phyloP scores from a whole-genome alignment of 2,888 invertebrate species.

The Scotopteryx bipunctaria region DNA sequence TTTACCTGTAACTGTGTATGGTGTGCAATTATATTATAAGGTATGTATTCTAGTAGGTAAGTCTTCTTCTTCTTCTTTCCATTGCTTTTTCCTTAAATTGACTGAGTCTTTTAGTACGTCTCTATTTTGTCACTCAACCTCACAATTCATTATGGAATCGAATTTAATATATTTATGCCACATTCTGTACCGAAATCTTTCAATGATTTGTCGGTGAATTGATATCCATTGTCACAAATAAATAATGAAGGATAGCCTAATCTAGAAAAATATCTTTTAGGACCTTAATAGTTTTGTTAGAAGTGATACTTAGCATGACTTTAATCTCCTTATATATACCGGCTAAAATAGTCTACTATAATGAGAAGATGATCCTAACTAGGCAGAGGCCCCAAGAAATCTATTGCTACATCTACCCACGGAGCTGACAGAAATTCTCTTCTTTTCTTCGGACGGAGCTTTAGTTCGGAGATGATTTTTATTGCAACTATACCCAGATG shows the following conservation, averaged over 20 bases:
- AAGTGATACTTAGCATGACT: not conserved
- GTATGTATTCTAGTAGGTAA: conserved; percentile 2
- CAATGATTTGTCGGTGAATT: not conserved
- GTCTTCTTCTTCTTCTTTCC: not conserved
- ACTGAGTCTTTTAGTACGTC: not conserved
- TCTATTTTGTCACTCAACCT: not conserved
- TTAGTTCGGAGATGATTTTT: conserved; percentile 49
- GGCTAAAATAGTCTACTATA: conserved; percentile 4
- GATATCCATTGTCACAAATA: not conserved
- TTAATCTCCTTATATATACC: conserved; percentile 6
- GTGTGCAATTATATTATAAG: conserved; percentile 1
- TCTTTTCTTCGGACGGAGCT: conserved; percentile 35
- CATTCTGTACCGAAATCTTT: not conserved
- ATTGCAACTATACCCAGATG: conserved; percentile 53
- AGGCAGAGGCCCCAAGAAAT: conserved; percentile 35
- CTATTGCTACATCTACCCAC: conserved; percentile 36
- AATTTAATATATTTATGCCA: not conserved
- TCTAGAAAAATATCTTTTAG: not conserved
- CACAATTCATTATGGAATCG: not conserved
- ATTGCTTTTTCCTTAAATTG: not conserved
- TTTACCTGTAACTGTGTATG: not conserved
- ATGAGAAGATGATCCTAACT: not conserved
- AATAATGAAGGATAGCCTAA: not conserved
- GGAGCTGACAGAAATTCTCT: conserved; percentile 25
- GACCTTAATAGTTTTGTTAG: not conserved